Percentiles rank a stretch among this genome's conserved stretches.
Evolutionary conservation across 2,797 vertebrate genomes (phyloP).

Genomic region (Ctenosaura bakeri): DNA sequence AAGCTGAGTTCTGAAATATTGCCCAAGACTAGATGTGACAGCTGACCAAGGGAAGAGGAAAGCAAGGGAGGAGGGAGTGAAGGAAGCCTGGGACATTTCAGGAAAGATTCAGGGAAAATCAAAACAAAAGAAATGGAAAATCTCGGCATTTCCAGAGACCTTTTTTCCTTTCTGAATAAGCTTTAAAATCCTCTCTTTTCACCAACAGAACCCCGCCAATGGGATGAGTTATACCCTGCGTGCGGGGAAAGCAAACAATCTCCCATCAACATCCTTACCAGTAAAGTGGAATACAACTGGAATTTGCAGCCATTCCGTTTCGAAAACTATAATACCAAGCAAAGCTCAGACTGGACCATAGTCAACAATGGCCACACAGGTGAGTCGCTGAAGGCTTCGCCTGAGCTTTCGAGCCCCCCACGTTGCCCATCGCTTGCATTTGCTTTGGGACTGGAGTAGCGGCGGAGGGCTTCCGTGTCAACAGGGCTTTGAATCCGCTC

Average conservation of each 20-base stretch:
- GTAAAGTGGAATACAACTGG: constrained; percentile 68
- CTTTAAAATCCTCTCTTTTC: too few relatives aligned
- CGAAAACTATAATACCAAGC: constrained; percentile 81
- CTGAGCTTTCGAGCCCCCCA: not conserved
- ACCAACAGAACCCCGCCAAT: constrained; percentile 81
- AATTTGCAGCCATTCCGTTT: constrained; percentile 82
- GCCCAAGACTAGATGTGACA: too few relatives aligned
- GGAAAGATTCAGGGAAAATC: too few relatives aligned
- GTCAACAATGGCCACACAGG: constrained; percentile 88
- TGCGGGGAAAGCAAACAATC: constrained; percentile 84
- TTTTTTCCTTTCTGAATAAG: too few relatives aligned
- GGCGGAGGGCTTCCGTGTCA: not conserved
- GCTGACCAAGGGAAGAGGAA: too few relatives aligned
- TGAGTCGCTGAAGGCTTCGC: constrained; percentile 54
- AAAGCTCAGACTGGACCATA: constrained; percentile 42
- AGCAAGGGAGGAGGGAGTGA: not conserved
- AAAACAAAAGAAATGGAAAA: too few relatives aligned
- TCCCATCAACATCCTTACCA: constrained; percentile 89
- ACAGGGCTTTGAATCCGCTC: not conserved
- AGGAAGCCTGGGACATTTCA: too few relatives aligned
- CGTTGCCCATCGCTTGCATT: not conserved
- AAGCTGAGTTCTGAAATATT: too few relatives aligned
- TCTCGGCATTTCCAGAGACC: not conserved
- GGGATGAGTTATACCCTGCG: constrained; percentile 42
- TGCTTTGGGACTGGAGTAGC: not conserved